Base-by-base conservation (phyloP, 1,140 invertebrate genomes). In the Drosophila triauraria region DNA sequence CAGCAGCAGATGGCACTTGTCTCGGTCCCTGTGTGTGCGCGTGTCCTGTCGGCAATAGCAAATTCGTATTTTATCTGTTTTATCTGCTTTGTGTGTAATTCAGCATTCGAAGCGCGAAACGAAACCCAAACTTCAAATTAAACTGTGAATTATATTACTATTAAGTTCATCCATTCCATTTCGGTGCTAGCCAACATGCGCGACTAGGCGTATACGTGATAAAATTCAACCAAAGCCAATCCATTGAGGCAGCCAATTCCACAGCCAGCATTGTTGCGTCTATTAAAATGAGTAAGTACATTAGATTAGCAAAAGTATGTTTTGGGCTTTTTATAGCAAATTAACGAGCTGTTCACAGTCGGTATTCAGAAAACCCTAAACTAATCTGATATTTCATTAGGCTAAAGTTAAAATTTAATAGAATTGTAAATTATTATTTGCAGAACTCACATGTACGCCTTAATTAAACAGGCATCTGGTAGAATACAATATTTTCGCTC, bases 171-270 rank as follows among this genome's bases (percentile, higher is more conserved):
- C 48, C 46, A 63, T 50, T 72, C 51, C 15, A 58, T 53, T 58
- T 54, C 42, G 75, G 75, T 78, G 75, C 75, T 70, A 78, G 35
- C 44, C 46, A 58, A 71, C 20, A 84, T 90, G 76, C 48, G 61
- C 85, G 15, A 67, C 74, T 88, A 84, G 85, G 80, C 84, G 84
- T 81, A 81, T 84, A 81, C 84, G 84, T 90, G 78, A 88, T 84
- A 78, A 72, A 63, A 64, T 69, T 35, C 38, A 69, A 80, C 50
- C 62, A 63, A 64, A 68, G 47, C 54, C 51, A 63, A 30, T 43
- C 17, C 57, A 61, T 46, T 35, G 25, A 44, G 50, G 56, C 50
- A 62, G 27, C 17, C 43, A 59, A 35, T 42, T 42, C 43, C 15
- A 15, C 42, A 47, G 53, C 48, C 35, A 40, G 35, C 46, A 35